Evolutionary conservation across 2,113 vertebrate genomes (phyloP).

Genomic region (Gadus chalcogrammus): DNA sequence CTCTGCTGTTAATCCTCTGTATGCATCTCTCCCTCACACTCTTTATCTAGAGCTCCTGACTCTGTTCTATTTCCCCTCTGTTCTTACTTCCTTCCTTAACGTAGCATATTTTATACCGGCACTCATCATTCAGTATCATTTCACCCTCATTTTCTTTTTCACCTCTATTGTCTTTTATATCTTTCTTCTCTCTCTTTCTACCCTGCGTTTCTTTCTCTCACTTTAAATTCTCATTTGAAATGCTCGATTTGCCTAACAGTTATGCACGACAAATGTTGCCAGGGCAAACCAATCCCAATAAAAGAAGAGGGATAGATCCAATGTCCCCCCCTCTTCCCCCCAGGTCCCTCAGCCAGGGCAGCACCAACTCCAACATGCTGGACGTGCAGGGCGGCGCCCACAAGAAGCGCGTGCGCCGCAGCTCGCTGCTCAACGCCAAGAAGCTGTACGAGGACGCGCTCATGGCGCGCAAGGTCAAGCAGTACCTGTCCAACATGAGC

Average conservation of each 20-base stretch:
- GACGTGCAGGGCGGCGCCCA: conserved; percentile 89
- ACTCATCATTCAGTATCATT: background rate
- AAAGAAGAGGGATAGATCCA: too few species aligned
- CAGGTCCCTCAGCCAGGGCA: conserved; percentile 96
- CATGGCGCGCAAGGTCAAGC: conserved; percentile 96
- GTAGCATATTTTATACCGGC: background rate
- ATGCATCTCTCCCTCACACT: background rate
- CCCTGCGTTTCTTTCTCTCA: too few species aligned
- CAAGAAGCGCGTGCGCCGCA: conserved; percentile 90
- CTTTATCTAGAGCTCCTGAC: background rate
- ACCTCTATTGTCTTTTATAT: too few species aligned
- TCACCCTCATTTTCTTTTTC: conserved; percentile 1
- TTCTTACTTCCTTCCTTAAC: background rate
- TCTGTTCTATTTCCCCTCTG: background rate
- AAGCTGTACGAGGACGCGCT: conserved; percentile 97
- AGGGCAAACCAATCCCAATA: too few species aligned
- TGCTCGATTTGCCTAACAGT: too few species aligned
- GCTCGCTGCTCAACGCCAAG: conserved; percentile 94
- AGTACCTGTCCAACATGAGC: conserved; percentile 88
- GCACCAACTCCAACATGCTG: conserved; percentile 95
- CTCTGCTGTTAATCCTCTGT: conserved; percentile 1
- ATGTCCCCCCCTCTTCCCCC: conserved; percentile 17
- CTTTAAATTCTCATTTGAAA: background rate
- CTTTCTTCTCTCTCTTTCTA: too few species aligned
- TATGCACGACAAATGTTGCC: too few species aligned